These are phyloP conservation scores for Andrena trimmerana DNA, from an alignment of 2,888 invertebrate genomes.

Conservation along the genomic window DNA sequence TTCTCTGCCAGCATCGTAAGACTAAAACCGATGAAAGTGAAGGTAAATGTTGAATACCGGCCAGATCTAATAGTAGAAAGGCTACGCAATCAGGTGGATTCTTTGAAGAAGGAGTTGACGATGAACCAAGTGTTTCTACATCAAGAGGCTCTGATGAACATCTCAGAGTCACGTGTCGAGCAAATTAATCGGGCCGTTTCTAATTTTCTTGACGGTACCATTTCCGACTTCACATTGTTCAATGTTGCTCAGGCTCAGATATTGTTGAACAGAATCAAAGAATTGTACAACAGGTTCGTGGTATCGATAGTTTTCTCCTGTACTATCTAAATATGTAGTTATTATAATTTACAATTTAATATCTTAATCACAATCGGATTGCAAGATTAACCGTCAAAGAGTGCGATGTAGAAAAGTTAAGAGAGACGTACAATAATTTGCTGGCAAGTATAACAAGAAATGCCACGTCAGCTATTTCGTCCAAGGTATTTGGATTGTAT, in stretches of 20 bases:
- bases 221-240: conserved; percentile 81
- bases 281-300: conserved; percentile 76
- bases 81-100: conserved; percentile 77
- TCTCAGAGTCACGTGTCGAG: conserved; percentile 80
- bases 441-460: background rate
- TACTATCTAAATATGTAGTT: no score
- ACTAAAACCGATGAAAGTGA: conserved; percentile 64
- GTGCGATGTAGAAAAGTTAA: conserved; percentile 45
- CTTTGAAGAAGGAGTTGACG: conserved; percentile 79
- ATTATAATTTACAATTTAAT: background rate
- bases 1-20: conserved; percentile 78
- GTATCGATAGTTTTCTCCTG: background rate
- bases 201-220: conserved; percentile 81
- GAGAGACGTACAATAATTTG: conserved; percentile 45
- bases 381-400: conserved; percentile 52
- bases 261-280: conserved; percentile 82
- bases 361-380: conserved; percentile 9
- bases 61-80: conserved; percentile 72
- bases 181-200: conserved; percentile 81
- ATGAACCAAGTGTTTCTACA: conserved; percentile 82
- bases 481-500: conserved; percentile 14
- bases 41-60: conserved; percentile 67
- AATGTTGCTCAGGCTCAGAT: conserved; percentile 81
- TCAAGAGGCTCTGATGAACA: conserved; percentile 79
- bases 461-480: background rate